phyloP scores from a whole-genome alignment of 1,140 invertebrate genomes.

The Phthorimaea operculella region DNA sequence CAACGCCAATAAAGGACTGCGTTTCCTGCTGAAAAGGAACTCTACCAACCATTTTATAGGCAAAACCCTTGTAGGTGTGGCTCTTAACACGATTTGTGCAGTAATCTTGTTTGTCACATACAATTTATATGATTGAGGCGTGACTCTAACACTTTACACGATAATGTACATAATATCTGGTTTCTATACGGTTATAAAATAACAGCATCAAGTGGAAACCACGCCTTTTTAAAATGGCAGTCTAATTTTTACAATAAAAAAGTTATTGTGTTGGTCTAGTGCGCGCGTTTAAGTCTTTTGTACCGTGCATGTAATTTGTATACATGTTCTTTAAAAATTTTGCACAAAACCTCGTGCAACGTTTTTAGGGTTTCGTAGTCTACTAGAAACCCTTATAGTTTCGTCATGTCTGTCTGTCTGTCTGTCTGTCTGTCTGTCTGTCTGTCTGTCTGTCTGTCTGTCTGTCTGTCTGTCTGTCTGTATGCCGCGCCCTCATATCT shows the following conservation, averaged over 20 bases:
- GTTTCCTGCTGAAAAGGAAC: slow-evolving; percentile 1
- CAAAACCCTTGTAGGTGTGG: slow-evolving; percentile 29
- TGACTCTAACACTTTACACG: slow-evolving; percentile 26
- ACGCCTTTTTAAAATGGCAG: slow-evolving; percentile 19
- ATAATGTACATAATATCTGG: slow-evolving; percentile 2
- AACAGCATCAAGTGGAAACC: slow-evolving; percentile 8
- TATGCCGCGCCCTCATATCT: too few species aligned
- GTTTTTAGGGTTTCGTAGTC: too few species aligned
- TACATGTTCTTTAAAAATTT: too few species aligned
- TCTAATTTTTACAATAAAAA: background rate
- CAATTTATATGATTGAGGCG: slow-evolving; percentile 36
- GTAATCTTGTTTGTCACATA: slow-evolving; percentile 37
- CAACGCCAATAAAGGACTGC: slow-evolving; percentile 21
- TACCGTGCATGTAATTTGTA: too few species aligned
- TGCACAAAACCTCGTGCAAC: too few species aligned
- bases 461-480: too few species aligned
- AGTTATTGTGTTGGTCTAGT: background rate
- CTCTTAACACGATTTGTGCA: slow-evolving; percentile 41
- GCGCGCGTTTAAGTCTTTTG: background rate
- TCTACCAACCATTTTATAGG: slow-evolving; percentile 11
- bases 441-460: too few species aligned
- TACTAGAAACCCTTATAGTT: too few species aligned
- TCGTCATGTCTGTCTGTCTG: too few species aligned
- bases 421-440: too few species aligned
- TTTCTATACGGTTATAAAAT: slow-evolving; percentile 2